Percentiles rank a stretch among this genome's conserved stretches.
Evolutionary conservation across 1,140 invertebrate species (phyloP).

Genomic region (Dufourea novaeangliae): DNA sequence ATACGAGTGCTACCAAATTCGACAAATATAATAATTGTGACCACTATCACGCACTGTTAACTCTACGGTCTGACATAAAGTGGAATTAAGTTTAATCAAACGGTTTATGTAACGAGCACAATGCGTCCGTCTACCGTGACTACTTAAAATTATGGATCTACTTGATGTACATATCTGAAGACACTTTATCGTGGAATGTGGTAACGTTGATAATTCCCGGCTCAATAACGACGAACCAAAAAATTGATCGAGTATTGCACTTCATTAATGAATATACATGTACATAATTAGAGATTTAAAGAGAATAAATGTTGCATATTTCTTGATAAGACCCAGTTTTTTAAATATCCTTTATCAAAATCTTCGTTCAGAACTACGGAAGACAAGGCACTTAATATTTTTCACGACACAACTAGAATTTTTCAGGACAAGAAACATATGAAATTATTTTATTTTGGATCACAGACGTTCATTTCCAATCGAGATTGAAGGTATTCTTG

Average conservation of each 20-base stretch:
- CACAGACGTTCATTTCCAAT: no score
- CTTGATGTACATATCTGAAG: not conserved
- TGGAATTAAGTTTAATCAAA: not conserved
- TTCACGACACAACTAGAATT: no score
- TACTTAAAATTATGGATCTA: not conserved
- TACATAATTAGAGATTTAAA: not conserved
- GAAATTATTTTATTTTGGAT: no score
- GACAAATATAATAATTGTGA: constrained; percentile 64
- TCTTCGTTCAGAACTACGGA: no score
- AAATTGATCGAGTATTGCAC: not conserved
- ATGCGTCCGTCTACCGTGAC: not conserved
- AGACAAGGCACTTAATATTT: no score
- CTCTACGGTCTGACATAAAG: no score
- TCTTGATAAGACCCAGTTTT: not conserved
- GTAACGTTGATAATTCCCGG: not conserved
- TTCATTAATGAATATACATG: not conserved
- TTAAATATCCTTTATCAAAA: no score
- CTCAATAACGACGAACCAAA: not conserved
- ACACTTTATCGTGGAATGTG: not conserved
- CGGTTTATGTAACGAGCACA: not conserved
- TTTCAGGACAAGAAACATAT: no score
- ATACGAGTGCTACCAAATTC: constrained; percentile 71
- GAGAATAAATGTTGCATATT: not conserved
- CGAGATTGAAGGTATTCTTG: no score
- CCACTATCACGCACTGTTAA: constrained; percentile 71